Percentiles rank a stretch among this genome's conserved stretches.
Conservation (phyloP, 2,113 vertebrate species). For the Phaethon lepturus region DNA sequence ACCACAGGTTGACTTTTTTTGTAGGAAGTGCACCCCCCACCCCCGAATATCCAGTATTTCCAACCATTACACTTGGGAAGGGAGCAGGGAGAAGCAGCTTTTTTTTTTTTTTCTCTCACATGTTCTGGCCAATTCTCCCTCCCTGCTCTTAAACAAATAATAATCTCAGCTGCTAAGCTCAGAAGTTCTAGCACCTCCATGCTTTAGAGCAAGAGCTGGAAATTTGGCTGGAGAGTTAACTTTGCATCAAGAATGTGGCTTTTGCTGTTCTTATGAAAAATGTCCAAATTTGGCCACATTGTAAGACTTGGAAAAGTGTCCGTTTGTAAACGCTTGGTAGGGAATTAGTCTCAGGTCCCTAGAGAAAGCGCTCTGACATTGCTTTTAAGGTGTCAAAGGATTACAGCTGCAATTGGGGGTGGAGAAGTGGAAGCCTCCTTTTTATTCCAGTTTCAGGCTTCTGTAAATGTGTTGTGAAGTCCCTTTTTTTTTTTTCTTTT, state of each 20-base stretch:
- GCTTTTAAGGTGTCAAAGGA: constrained; percentile 14
- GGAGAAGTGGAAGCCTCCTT: not conserved
- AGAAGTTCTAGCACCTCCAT: not conserved
- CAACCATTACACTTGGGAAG: not conserved
- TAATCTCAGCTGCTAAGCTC: not conserved
- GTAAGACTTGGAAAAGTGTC: constrained; percentile 17
- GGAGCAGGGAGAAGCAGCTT: not conserved
- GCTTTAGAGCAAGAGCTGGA: constrained; percentile 8
- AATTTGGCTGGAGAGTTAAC: constrained; percentile 8
- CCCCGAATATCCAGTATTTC: not conserved
- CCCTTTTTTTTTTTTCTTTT: not conserved
- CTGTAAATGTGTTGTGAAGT: not conserved
- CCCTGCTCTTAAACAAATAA: not conserved
- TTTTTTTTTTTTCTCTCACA: not conserved
- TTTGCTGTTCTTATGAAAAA: constrained; percentile 23
- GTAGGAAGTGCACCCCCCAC: not conserved
- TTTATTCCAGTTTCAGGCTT: not conserved
- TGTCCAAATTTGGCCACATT: constrained; percentile 31
- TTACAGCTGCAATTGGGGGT: not conserved
- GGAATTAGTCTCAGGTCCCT: not conserved
- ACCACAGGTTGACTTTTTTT: not conserved
- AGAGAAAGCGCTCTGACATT: constrained; percentile 6
- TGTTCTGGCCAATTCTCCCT: not conserved
- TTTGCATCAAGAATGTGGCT: not conserved
- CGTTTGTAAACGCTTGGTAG: not conserved